Evolutionary conservation across 2,797 vertebrate species (phyloP).

Genomic region (Florisuga fusca): DNA sequence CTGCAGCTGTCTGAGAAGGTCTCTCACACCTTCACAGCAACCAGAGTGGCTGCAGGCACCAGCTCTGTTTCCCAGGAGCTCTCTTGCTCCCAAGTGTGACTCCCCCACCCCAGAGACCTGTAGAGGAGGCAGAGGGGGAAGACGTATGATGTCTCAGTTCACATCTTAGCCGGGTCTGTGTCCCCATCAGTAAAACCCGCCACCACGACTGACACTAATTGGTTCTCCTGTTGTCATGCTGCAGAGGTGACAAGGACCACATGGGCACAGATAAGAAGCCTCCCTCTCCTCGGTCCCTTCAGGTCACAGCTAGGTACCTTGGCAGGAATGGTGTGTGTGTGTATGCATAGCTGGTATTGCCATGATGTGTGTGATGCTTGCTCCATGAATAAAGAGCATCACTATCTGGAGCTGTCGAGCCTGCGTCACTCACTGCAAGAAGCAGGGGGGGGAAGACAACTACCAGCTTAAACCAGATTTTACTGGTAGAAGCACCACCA

Average conservation of each 20-base stretch:
- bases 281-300: slow-evolving; percentile 5
- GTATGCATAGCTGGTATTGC: neutral
- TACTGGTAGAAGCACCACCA: slow-evolving; percentile 73
- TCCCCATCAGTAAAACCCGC: slow-evolving; percentile 27
- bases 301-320: slow-evolving; percentile 27
- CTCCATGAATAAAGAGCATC: slow-evolving; percentile 70
- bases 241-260: slow-evolving; percentile 46
- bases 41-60: rapidly evolving
- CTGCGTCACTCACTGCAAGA: slow-evolving; percentile 76
- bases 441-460: slow-evolving; percentile 28
- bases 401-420: slow-evolving; percentile 72
- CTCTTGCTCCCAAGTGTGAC: neutral
- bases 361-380: slow-evolving; percentile 24
- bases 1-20: neutral
- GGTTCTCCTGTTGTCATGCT: slow-evolving; percentile 7
- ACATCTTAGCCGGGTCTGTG: neutral
- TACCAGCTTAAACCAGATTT: slow-evolving; percentile 77
- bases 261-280: slow-evolving; percentile 10
- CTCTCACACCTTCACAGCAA: neutral
- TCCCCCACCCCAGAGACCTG: neutral
- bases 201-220: slow-evolving; percentile 55
- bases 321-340: neutral
- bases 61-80: neutral
- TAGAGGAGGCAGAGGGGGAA: neutral
- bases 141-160: slow-evolving; percentile 6